Conservation (phyloP, 2,888 invertebrate genomes). For the Bimastos eiseni region DNA sequence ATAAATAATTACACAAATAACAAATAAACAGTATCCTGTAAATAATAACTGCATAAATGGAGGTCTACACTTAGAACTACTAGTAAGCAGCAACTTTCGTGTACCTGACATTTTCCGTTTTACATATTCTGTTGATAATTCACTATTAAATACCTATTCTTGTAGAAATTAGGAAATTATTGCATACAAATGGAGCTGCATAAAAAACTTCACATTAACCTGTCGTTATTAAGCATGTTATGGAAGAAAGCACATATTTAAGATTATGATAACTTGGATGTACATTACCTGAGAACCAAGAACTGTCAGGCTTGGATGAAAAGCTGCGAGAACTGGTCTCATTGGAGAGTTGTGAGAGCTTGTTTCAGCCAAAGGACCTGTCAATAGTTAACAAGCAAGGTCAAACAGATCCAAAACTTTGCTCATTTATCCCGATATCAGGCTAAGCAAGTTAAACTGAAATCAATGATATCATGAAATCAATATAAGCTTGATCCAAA, state of each 20-base stretch:
- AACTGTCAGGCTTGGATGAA: slow-evolving; percentile 7
- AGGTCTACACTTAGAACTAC: neutral
- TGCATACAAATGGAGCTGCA: neutral
- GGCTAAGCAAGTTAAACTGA: too few species aligned
- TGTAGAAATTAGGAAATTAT: neutral
- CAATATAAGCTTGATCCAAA: neutral
- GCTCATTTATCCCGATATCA: neutral
- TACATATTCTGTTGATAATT: too few species aligned
- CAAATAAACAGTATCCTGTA: neutral
- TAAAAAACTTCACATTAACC: neutral
- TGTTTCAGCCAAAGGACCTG: neutral
- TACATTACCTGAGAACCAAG: neutral
- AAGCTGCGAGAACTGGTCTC: neutral
- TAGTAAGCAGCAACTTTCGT: too few species aligned
- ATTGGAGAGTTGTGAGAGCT: neutral
- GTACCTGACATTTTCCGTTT: too few species aligned
- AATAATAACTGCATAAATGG: neutral
- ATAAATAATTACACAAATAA: neutral
- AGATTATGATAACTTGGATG: neutral
- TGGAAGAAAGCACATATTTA: neutral
- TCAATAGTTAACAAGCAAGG: neutral
- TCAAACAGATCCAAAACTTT: neutral
- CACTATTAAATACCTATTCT: neutral
- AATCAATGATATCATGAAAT: neutral
- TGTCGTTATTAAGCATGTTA: neutral